Conservation (phyloP, 1,140 invertebrate species). For the Sycophila sp. region DNA sequence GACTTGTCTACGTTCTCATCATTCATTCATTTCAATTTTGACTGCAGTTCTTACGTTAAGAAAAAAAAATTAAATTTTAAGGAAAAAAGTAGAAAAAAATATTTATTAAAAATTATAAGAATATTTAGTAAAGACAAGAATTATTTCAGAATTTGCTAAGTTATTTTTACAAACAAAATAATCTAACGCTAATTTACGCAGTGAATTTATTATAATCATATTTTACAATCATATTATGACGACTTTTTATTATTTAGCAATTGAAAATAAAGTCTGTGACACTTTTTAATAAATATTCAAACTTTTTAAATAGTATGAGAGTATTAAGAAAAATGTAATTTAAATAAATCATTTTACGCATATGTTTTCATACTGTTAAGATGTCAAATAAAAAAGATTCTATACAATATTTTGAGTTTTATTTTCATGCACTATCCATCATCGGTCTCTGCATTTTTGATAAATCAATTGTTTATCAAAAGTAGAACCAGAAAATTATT, state of each 20-base stretch:
- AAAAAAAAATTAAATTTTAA: slow-evolving; percentile 15
- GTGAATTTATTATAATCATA: too few species aligned
- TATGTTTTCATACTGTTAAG: slow-evolving; percentile 2
- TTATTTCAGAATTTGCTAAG: slow-evolving; percentile 30
- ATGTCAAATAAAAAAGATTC: neutral
- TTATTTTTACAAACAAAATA: slow-evolving; percentile 30
- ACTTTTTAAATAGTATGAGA: too few species aligned
- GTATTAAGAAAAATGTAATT: too few species aligned
- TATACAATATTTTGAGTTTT: neutral
- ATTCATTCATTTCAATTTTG: slow-evolving; percentile 41
- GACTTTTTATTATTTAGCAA: too few species aligned
- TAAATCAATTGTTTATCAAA: too few species aligned
- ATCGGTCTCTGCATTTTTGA: too few species aligned
- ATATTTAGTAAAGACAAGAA: slow-evolving; percentile 13
- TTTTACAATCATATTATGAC: too few species aligned
- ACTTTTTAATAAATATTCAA: too few species aligned
- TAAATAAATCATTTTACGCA: too few species aligned
- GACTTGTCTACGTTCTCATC: slow-evolving; percentile 34
- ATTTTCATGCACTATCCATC: too few species aligned
- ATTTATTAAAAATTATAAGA: slow-evolving; percentile 13
- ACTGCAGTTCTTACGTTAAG: slow-evolving; percentile 13
- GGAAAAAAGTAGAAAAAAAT: slow-evolving; percentile 9
- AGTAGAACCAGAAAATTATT: too few species aligned
- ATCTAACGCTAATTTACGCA: neutral
- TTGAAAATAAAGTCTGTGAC: too few species aligned